phyloP scores from a whole-genome alignment of 2,888 invertebrate species.

The Phragmatobia fuliginosa region DNA sequence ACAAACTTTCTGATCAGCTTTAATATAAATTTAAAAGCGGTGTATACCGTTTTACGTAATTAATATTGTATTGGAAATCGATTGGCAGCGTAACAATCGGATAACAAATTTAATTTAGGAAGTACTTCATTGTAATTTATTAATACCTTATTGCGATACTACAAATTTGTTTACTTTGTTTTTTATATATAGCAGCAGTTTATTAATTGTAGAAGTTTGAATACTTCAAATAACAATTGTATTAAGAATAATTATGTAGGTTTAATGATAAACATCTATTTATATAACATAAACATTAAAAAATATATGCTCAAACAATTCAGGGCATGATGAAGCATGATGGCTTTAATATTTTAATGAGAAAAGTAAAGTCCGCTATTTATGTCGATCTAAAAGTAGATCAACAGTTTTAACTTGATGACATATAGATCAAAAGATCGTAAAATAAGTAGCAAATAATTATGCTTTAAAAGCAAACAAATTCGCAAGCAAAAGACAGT shows the following conservation, averaged over 20 bases:
- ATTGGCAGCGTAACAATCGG: neutral
- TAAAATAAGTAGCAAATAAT: neutral
- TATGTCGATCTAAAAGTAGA: neutral
- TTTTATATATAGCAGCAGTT: too few relatives aligned
- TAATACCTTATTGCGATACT: neutral
- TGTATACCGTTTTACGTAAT: neutral
- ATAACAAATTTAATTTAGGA: neutral
- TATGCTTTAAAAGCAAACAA: slow-evolving; percentile 10
- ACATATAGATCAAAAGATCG: neutral
- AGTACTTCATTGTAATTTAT: neutral
- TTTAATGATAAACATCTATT: too few relatives aligned
- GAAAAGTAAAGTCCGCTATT: too few relatives aligned
- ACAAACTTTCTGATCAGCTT: neutral
- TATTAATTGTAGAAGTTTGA: too few relatives aligned
- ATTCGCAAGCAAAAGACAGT: neutral
- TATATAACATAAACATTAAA: too few relatives aligned
- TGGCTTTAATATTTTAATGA: too few relatives aligned
- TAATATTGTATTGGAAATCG: neutral
- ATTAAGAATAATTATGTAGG: too few relatives aligned
- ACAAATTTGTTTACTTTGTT: too few relatives aligned
- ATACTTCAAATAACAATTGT: too few relatives aligned
- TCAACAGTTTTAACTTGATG: neutral
- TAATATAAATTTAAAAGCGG: neutral
- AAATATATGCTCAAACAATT: too few relatives aligned
- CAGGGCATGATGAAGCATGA: too few relatives aligned